Evolutionary conservation across 2,797 vertebrate species (phyloP).

Genomic region (Gambusia yucatana): DNA sequence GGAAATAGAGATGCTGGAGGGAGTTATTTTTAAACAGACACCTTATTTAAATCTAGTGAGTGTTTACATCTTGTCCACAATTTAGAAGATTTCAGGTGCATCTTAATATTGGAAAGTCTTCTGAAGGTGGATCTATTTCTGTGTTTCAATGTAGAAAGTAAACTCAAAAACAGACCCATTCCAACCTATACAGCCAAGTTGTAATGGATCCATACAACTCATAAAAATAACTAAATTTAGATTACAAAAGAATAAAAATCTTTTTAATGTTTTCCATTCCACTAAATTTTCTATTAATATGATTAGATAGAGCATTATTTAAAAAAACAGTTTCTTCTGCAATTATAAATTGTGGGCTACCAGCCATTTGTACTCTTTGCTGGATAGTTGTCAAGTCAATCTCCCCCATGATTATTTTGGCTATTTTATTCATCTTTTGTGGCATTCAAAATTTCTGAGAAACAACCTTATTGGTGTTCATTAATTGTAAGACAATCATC

Average conservation of each 20-base stretch:
- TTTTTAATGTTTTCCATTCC: not conserved
- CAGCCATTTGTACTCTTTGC: not conserved
- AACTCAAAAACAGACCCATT: not conserved
- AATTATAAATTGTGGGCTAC: not conserved
- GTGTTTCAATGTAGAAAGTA: not conserved
- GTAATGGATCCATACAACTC: no score
- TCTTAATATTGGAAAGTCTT: not conserved
- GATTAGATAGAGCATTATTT: not conserved
- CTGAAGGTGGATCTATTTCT: not conserved
- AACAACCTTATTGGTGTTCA: not conserved
- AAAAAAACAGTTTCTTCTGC: not conserved
- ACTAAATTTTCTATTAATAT: not conserved
- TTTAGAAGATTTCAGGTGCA: not conserved
- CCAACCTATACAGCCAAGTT: not conserved
- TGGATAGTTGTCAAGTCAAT: not conserved
- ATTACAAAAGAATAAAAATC: not conserved
- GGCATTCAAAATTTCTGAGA: not conserved
- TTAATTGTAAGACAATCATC: not conserved
- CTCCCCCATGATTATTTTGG: not conserved
- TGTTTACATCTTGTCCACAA: conserved; percentile 2
- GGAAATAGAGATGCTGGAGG: conserved; percentile 30
- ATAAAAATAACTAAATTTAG: no score
- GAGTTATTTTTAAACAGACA: conserved; percentile 1
- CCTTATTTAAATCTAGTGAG: not conserved
- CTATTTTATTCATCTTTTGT: not conserved